Conservation (phyloP, 2,797 vertebrate species). For the Onychomys leucogaster region DNA sequence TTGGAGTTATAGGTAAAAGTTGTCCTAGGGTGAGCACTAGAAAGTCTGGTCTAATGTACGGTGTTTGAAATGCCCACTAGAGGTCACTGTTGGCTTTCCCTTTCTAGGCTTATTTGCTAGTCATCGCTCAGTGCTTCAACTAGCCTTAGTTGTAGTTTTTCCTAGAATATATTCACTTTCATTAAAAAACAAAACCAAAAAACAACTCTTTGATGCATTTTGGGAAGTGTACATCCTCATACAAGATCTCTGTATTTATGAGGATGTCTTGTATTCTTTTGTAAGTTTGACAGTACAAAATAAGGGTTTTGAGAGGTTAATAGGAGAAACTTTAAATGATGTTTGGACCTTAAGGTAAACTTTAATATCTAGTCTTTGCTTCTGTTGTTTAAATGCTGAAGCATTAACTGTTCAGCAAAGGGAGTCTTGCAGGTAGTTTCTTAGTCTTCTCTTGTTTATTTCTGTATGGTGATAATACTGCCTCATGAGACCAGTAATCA, state of each 20-base stretch:
- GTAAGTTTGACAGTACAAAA: constrained; percentile 12
- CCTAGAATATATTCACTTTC: not conserved
- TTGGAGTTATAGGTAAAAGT: constrained; percentile 51
- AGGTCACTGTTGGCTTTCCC: constrained; percentile 86
- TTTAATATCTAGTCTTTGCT: constrained; percentile 68
- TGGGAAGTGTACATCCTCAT: constrained; percentile 26
- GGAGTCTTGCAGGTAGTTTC: constrained; percentile 49
- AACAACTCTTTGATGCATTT: constrained; percentile 48
- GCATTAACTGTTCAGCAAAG: constrained; percentile 51
- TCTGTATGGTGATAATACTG: constrained; percentile 67
- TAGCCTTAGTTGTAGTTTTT: constrained; percentile 50
- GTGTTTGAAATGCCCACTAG: constrained; percentile 83
- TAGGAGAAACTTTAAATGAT: constrained; percentile 46
- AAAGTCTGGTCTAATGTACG: not conserved
- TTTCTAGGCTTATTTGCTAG: not conserved
- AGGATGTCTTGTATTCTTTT: constrained; percentile 47
- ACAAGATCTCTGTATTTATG: constrained; percentile 45
- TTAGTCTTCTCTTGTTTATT: constrained; percentile 74
- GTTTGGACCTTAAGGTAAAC: constrained; percentile 35
- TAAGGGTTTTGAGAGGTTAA: constrained; percentile 2
- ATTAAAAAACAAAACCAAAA: not conserved
- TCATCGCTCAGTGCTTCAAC: not conserved
- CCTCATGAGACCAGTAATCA: constrained; percentile 77
- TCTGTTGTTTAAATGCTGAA: constrained; percentile 53
- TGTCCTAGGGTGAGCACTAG: not conserved